Evolutionary conservation across 2,888 invertebrate species (phyloP).

Genomic region (Tiliacea aurago): DNA sequence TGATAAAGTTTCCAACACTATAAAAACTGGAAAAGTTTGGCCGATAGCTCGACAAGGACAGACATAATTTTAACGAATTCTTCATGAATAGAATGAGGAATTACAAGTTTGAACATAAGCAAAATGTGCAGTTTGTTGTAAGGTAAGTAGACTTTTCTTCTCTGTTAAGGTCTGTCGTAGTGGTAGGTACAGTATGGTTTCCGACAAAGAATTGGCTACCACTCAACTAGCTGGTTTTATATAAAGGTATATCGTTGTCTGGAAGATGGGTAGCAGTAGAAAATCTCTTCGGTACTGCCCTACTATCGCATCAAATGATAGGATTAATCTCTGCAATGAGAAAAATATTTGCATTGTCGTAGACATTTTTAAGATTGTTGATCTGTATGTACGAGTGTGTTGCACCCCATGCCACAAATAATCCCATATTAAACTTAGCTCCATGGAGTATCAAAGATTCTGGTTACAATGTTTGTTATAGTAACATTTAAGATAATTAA

Average conservation of each 20-base stretch:
- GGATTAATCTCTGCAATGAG: not conserved
- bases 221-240: constrained; percentile 11
- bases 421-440: not conserved
- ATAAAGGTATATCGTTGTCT: not conserved
- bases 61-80: constrained; percentile 17
- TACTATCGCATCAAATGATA: not conserved
- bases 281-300: not conserved
- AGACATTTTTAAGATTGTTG: not conserved
- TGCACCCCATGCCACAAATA: constrained; percentile 1
- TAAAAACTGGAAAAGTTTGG: constrained; percentile 31
- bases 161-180: not conserved
- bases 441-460: constrained; percentile 33
- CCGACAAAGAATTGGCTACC: constrained; percentile 4
- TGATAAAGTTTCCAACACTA: constrained; percentile 26
- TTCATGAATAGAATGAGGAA: not conserved
- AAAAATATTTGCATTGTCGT: not conserved
- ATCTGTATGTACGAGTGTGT: not conserved
- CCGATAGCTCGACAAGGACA: constrained; percentile 1
- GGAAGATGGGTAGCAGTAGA: not conserved
- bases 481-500: constrained; percentile 55
- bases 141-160: not conserved
- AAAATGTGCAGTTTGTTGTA: not conserved
- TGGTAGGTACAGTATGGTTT: not conserved
- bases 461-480: constrained; percentile 43
- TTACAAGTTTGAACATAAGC: not conserved